These are phyloP conservation scores for Collichthys lucidus DNA, from an alignment of 2,113 vertebrate genomes.

Conservation along the genomic window DNA sequence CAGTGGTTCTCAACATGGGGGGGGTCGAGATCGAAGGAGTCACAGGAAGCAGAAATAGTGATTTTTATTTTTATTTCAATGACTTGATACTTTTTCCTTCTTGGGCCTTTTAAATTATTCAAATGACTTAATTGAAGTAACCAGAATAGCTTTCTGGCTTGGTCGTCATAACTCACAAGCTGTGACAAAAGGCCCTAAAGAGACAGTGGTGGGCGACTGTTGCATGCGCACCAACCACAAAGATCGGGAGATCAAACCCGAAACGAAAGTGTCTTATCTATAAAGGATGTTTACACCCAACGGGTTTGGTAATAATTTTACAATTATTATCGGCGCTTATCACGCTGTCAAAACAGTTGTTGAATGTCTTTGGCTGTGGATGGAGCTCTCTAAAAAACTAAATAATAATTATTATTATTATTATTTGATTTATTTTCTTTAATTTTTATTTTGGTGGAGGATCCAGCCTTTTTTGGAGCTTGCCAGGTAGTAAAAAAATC, in stretches of 20 bases:
- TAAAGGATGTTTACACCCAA: not conserved
- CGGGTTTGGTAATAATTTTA: not conserved
- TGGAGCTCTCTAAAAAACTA: no score
- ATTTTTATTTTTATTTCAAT: no score
- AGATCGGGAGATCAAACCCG: not conserved
- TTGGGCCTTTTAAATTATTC: not conserved
- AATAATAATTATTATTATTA: no score
- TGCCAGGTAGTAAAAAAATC: not conserved
- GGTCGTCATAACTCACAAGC: not conserved
- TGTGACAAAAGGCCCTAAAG: not conserved
- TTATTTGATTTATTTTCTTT: no score
- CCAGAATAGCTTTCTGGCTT: not conserved
- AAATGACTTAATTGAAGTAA: not conserved
- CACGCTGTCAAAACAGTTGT: no score
- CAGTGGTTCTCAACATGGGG: not conserved
- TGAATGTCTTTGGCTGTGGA: no score
- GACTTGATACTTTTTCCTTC: not conserved
- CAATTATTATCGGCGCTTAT: no score
- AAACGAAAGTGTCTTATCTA: not conserved
- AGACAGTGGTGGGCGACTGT: not conserved
- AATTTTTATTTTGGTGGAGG: no score
- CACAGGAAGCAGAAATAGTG: not conserved
- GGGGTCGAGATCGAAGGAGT: not conserved
- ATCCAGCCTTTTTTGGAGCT: not conserved
- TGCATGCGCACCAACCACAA: not conserved